Conservation (phyloP, 2,797 vertebrate genomes). For the Hypotaenidia okinawae region DNA sequence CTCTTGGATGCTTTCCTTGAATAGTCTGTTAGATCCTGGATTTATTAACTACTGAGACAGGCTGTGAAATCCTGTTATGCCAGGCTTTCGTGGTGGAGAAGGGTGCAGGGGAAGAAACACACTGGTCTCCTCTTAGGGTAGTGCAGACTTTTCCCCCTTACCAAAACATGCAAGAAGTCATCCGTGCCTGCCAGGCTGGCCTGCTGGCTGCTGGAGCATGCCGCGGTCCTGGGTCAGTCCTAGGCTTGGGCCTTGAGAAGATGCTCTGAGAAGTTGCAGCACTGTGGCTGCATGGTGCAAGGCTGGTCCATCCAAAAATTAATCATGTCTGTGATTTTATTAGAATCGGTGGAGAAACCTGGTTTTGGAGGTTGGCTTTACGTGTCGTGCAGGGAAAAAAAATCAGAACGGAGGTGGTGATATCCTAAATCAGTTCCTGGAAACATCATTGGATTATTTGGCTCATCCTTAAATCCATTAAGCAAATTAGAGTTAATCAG, state of each 20-base stretch:
- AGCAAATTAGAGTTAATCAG: conserved; percentile 69
- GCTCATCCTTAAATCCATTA: conserved; percentile 72
- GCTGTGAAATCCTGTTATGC: conserved; percentile 48
- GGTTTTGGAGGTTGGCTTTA: background rate
- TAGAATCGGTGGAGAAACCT: background rate
- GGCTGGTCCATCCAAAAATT: background rate
- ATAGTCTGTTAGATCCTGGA: conserved; percentile 44
- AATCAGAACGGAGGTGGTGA: background rate
- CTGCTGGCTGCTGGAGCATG: rapidly evolving
- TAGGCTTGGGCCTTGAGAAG: background rate
- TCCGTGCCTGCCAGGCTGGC: background rate
- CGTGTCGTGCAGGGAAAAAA: background rate
- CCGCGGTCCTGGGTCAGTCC: rapidly evolving
- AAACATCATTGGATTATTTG: conserved; percentile 69
- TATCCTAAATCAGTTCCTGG: conserved; percentile 52
- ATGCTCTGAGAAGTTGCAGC: background rate
- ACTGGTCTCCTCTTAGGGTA: background rate
- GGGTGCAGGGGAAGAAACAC: background rate
- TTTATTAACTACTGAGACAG: conserved; percentile 60
- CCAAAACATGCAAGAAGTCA: background rate
- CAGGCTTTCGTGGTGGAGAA: background rate
- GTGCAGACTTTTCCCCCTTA: background rate
- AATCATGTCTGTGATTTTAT: background rate
- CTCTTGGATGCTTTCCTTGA: conserved; percentile 55
- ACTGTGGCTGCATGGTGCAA: background rate